Evolutionary conservation across 2,113 vertebrate genomes (phyloP), one percentile per base, ranked within the genome.

Genomic region (Suricata suricatta): DNA sequence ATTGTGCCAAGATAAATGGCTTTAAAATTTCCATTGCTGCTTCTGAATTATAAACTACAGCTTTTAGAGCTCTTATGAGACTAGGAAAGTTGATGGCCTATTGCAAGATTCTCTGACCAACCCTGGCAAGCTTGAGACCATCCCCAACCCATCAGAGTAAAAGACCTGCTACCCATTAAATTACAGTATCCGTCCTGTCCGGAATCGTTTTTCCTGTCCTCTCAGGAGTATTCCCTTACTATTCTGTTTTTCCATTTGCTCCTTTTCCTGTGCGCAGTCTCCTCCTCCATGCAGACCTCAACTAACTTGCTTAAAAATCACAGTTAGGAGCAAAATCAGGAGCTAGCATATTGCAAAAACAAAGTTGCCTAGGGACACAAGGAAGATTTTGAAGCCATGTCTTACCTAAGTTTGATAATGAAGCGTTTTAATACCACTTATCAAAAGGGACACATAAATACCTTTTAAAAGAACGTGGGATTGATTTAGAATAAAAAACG

Each of bases 1-100:
- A 95, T 15, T 35, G 23, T 93, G 97, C 96, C 97, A 97, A 93
- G 11, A 19, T 89, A 66, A 87, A 95, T 90, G 60, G 69, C 91
- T 74, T 94, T 64, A 71, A 72, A 66, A 38, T 96, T 95, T 92
- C 88, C 80, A 92, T 91, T 90, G 87, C 94, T 95, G 3, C 71
- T 85, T 94, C 52, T 90, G 88, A 69, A 72, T 77, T 81, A 79
- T 60, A 93, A 94, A 82, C 29, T 88, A 15, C 2, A 15, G 33
- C 3, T 66, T 86, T 91, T 80, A 80, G 47, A 88, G 81, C 21
- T 90, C 38, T 83, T 68, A 31, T 44, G 68, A 91, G 66, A 52
- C 44, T 50, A 66, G 16, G 85, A 82, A 77, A 63, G 81, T 96
- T 89, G 69, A 38, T 90, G 74, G 54, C 50, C 41, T 84, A 9